These are phyloP conservation scores for Entomobrya multifasciata DNA, from an alignment of 2,888 invertebrate species.

Conservation along the genomic window DNA sequence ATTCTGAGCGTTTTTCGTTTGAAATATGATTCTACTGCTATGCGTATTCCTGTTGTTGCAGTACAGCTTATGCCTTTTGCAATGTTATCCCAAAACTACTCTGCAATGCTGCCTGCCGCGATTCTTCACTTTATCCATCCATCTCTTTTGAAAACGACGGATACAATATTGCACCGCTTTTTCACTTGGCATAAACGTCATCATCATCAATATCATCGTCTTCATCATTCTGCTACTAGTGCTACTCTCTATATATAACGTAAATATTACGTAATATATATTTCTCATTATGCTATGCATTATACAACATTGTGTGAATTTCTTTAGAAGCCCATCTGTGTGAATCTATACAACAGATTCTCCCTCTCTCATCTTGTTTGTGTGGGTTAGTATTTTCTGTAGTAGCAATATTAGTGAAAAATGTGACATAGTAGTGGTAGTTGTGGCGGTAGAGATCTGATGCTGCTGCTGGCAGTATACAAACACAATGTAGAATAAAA, in stretches of 20 bases:
- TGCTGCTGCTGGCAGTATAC: neutral
- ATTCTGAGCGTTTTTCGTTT: too few relatives aligned
- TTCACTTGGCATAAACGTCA: conserved; percentile 53
- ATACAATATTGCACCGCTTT: conserved; percentile 55
- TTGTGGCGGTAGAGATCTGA: neutral
- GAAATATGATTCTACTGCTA: too few relatives aligned
- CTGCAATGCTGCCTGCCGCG: neutral
- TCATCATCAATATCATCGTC: conserved; percentile 50
- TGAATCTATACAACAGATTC: too few relatives aligned
- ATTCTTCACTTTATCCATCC: conserved; percentile 50
- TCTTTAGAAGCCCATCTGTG: too few relatives aligned
- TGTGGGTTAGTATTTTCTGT: conserved; percentile 32
- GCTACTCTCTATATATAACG: neutral
- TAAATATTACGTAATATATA: too few relatives aligned
- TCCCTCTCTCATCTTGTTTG: conserved; percentile 20
- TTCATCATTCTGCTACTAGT: too few relatives aligned
- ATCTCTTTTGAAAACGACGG: conserved; percentile 52
- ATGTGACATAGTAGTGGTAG: neutral
- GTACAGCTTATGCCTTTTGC: neutral
- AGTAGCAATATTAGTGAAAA: conserved; percentile 54
- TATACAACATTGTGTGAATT: conserved; percentile 2
- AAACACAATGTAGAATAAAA: conserved; percentile 45
- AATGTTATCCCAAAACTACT: neutral
- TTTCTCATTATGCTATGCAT: neutral
- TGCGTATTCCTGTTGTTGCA: neutral